Base-by-base conservation (phyloP, 2,888 invertebrate species). In the Anticlea derivata region DNA sequence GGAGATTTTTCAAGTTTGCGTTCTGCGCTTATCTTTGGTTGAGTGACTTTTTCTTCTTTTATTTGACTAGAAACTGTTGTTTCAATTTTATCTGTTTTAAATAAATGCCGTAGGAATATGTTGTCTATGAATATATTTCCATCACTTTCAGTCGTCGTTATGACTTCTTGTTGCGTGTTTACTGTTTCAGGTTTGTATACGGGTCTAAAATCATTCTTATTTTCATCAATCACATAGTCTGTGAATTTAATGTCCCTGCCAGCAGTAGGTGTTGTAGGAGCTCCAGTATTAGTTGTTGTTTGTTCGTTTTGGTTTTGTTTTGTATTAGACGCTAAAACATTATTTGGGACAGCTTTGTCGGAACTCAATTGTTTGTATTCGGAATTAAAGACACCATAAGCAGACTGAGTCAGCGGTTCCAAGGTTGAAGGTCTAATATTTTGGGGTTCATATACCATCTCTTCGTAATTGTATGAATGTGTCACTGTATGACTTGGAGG, bases 31-130 rank as follows among this genome's bases (percentile, higher is more conserved):
- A 62, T 54, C 53, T 71, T 77, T 11, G 65, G 58, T 35, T 63
- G 53, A 26, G 51, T 17, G 17, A 49, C 24, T 6, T 55, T 54
- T 57, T 73, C 63, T 35, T 68, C 51, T 37, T 43, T 40, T 33
- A 61, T 50, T 48, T 70, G 70, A 23, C 68, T 66, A 1, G 47
- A 45, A 27, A 44, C 46, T 26, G 62, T 60, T 26, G 65, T 54
- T 40, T 73, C 65, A 13, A 58, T 55, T 26, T 70, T 66, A 7
- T 70, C 65, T 1, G 60, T 54, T 20, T 64, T 75, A n/a, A 83
- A 66, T 30, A 88, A 46, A 56, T 80, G 81, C 67, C 79, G 85
- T 10, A 90, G 62, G 59, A 89, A 90, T 40, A 88, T 75, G 46
- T 90, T 90, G 1, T 79, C 75, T 56, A 73, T 68, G 20, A 90